phyloP scores from a whole-genome alignment of 2,888 invertebrate genomes.

The Entomobrya multifasciata region DNA sequence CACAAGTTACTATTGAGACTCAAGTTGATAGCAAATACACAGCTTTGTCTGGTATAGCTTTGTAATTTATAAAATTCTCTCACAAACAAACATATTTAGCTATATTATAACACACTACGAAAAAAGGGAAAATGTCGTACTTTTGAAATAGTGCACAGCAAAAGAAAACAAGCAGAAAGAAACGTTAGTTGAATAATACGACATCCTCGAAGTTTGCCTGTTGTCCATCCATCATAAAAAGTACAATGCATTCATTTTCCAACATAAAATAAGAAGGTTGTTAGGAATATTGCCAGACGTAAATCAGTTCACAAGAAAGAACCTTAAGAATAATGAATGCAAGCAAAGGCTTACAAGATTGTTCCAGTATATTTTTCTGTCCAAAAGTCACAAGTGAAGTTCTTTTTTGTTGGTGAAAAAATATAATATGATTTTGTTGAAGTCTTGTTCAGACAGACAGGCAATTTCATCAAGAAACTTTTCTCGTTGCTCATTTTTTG shows the following conservation, averaged over 20 bases:
- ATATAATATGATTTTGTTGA: constrained; percentile 19
- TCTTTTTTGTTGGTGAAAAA: constrained; percentile 15
- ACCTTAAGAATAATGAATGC: neutral
- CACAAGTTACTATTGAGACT: no score
- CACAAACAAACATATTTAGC: no score
- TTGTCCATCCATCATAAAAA: constrained; percentile 29
- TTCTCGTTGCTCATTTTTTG: neutral
- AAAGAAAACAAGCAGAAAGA: neutral
- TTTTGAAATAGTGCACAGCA: neutral
- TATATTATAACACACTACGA: no score
- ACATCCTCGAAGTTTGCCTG: constrained; percentile 15
- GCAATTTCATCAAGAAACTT: constrained; percentile 38
- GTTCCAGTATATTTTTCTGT: neutral
- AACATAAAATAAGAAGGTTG: constrained; percentile 21
- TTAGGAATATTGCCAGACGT: constrained; percentile 20
- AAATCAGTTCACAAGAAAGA: constrained; percentile 30
- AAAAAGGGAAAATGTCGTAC: no score
- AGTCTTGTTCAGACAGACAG: constrained; percentile 21
- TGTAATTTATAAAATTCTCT: no score
- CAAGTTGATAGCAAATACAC: no score
- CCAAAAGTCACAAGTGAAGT: constrained; percentile 30
- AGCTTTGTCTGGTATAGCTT: no score
- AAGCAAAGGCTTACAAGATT: neutral
- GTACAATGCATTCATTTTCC: constrained; percentile 15
- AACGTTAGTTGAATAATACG: no score